Evolutionary conservation across 2,888 invertebrate species (phyloP).

Genomic region (Idaea aversata): DNA sequence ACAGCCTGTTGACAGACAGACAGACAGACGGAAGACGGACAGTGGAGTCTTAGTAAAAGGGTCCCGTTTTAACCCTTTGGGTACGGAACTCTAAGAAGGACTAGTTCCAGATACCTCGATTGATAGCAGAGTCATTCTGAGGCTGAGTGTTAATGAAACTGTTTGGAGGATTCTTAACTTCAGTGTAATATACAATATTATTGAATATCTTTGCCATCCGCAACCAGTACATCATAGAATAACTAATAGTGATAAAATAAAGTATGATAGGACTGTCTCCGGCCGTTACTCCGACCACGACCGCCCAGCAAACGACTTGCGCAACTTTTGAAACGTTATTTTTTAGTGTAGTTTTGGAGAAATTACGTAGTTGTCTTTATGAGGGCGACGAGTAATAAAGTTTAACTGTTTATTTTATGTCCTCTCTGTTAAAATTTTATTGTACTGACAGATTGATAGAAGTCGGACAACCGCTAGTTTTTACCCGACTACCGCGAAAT

Average conservation of each 20-base stretch:
- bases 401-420: not conserved
- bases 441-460: too few relatives aligned
- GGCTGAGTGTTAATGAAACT: too few relatives aligned
- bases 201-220: not conserved
- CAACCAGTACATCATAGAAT: not conserved
- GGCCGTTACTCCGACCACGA: not conserved
- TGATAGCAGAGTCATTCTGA: too few relatives aligned
- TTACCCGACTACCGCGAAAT: too few relatives aligned
- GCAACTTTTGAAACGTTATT: not conserved
- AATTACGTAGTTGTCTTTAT: not conserved
- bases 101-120: too few relatives aligned
- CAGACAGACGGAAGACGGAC: too few relatives aligned
- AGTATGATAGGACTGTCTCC: not conserved
- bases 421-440: not conserved
- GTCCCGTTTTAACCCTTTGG: too few relatives aligned
- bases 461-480: too few relatives aligned
- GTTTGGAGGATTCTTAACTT: too few relatives aligned
- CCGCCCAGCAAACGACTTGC: not conserved
- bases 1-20: too few relatives aligned
- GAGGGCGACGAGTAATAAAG: slow-evolving; percentile 1
- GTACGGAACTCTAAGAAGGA: too few relatives aligned
- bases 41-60: too few relatives aligned
- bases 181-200: not conserved
- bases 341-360: not conserved
- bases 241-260: not conserved